Base-by-base conservation (phyloP, 53 echinoderm and acorn worm species). In the Glandiceps talaboti region DNA sequence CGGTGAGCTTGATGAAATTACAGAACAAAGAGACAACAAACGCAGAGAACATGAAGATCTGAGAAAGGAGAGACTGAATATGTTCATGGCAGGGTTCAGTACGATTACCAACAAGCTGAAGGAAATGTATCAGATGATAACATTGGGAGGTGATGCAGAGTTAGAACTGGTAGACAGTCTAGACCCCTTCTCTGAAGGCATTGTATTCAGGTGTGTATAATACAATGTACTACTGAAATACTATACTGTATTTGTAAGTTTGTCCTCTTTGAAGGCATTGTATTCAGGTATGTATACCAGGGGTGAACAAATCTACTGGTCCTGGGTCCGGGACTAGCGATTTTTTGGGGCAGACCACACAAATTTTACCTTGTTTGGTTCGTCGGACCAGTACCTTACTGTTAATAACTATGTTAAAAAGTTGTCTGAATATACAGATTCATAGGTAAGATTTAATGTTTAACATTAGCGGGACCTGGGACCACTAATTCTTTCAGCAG, bases 61-160 rank as follows among this genome's bases (percentile, higher is more conserved):
- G 90, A 86, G 96, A 30, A 95, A 95, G 77, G 85, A 92, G 83
- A 86, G 96, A 26, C 85, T 95, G 83, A 92, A 95, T 84, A 92
- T 90, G 92, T 95, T 95, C 92, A 95, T 95, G 96, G 82, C 84
- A 25, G 96, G 96, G 28, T 95, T 95, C 85, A 83, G 89, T 31
- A 84, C 92, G 74, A 90, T 95, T 83, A 95, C 92, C 73, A 92
- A 95, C 1, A 92, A 95, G 82, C 79, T 95, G 80, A 95, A 95
- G 84, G 96, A 95, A 80, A 95, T 95, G 96, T 95, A 95, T 81
- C 96, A 95, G 89, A 95, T 95, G 96, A 95, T 95, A 73, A 95
- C 96, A 0, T 85, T 95, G 31, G 96, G 96, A 0, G 96, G 96
- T 12, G 96, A 95, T 33, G 96, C 96, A 0, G 92, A 92, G 83